A percentile compares a stretch with the other conserved stretches of the same genome.
Conservation (phyloP, 2,113 vertebrate genomes). For the Pseudorasbora parva region DNA sequence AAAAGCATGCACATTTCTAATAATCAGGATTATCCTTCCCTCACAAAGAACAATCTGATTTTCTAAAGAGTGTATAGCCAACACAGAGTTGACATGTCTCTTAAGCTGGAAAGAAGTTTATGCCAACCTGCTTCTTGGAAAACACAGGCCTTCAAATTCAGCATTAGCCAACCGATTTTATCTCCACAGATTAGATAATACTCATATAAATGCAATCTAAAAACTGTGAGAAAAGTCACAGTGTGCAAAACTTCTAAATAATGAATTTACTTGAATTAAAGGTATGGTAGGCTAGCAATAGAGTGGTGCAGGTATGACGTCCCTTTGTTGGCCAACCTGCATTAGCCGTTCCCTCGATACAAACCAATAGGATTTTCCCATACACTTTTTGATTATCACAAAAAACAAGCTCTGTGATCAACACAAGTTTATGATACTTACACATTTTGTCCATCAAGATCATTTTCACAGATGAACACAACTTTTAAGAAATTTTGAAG, state of each 20-base stretch:
- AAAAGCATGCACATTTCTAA: background rate
- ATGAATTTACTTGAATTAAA: background rate
- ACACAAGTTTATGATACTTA: no score
- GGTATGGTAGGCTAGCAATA: no score
- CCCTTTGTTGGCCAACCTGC: no score
- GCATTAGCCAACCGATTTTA: background rate
- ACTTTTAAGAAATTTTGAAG: no score
- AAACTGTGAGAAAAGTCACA: background rate
- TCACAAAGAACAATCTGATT: constrained; percentile 8
- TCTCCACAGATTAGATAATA: background rate
- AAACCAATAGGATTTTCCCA: no score
- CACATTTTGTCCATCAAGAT: no score
- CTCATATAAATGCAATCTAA: constrained; percentile 8
- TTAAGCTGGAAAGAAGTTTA: constrained; percentile 12
- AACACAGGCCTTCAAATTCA: background rate
- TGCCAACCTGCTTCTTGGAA: background rate
- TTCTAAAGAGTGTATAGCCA: constrained; percentile 6
- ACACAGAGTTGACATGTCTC: background rate
- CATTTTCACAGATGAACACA: no score
- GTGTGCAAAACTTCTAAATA: background rate
- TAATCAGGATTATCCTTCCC: constrained; percentile 1
- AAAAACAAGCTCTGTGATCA: no score
- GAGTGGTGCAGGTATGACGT: no score
- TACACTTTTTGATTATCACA: no score
- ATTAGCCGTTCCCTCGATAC: no score